phyloP scores from a whole-genome alignment of 2,888 invertebrate genomes.

The Dynastes maya region DNA sequence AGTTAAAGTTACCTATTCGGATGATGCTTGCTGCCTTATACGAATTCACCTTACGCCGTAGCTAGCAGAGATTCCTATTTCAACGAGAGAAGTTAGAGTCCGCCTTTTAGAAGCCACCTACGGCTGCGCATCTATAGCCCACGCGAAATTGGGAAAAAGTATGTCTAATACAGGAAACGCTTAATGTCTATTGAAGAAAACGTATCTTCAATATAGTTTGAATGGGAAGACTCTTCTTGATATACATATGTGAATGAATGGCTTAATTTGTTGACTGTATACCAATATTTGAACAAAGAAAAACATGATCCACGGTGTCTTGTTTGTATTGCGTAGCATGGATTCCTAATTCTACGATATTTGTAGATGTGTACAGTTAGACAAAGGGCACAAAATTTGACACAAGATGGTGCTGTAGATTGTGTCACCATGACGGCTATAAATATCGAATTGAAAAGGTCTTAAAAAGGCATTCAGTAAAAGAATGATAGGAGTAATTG shows the following conservation, averaged over 20 bases:
- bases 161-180: background rate
- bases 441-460: too few relatives aligned
- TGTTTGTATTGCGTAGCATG: too few relatives aligned
- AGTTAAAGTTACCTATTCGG: conserved; percentile 18
- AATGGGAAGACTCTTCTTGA: background rate
- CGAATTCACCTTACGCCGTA: background rate
- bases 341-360: too few relatives aligned
- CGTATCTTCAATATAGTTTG: too few relatives aligned
- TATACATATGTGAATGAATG: background rate
- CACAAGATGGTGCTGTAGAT: too few relatives aligned
- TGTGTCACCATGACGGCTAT: too few relatives aligned
- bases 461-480: too few relatives aligned
- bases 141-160: background rate
- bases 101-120: conserved; percentile 25
- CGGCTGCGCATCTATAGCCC: conserved; percentile 24
- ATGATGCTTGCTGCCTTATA: conserved; percentile 10
- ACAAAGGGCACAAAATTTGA: too few relatives aligned
- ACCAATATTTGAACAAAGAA: conserved; percentile 9
- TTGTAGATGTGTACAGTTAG: too few relatives aligned
- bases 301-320: too few relatives aligned
- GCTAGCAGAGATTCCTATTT: background rate
- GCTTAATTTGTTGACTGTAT: conserved; percentile 23
- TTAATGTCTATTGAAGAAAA: too few relatives aligned
- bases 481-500: too few relatives aligned
- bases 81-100: background rate